phyloP scores from a whole-genome alignment of 2,113 vertebrate genomes.

The Sciurus niger region DNA sequence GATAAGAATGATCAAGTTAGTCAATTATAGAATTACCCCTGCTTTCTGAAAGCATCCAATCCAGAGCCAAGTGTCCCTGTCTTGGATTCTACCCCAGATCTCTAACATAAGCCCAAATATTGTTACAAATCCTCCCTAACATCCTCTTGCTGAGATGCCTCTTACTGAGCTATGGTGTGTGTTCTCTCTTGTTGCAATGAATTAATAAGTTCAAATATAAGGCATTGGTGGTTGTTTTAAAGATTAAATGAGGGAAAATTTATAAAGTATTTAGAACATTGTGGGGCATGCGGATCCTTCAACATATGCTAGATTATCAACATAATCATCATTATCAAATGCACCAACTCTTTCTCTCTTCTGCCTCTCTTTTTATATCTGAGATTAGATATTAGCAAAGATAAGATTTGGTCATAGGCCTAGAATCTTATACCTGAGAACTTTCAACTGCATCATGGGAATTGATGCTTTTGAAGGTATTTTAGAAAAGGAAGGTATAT shows the following conservation, averaged over 20 bases:
- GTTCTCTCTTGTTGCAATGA: neutral
- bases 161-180: too few relatives aligned
- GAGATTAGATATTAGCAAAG: neutral
- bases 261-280: neutral
- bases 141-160: neutral
- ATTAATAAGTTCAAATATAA: neutral
- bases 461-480: neutral
- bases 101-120: neutral
- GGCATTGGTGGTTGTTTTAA: neutral
- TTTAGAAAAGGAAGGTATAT: neutral
- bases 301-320: neutral
- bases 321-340: too few relatives aligned
- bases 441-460: neutral
- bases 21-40: neutral
- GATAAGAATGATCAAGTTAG: neutral
- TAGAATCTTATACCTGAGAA: neutral
- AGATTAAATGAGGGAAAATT: neutral
- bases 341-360: neutral
- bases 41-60: neutral
- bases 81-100: neutral
- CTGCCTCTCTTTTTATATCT: neutral
- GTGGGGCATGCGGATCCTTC: neutral
- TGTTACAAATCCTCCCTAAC: neutral
- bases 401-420: neutral
- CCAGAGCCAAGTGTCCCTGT: neutral